These are phyloP conservation scores for Corythornis cristatus DNA, from an alignment of 2,113 vertebrate genomes.

Conservation along the genomic window DNA sequence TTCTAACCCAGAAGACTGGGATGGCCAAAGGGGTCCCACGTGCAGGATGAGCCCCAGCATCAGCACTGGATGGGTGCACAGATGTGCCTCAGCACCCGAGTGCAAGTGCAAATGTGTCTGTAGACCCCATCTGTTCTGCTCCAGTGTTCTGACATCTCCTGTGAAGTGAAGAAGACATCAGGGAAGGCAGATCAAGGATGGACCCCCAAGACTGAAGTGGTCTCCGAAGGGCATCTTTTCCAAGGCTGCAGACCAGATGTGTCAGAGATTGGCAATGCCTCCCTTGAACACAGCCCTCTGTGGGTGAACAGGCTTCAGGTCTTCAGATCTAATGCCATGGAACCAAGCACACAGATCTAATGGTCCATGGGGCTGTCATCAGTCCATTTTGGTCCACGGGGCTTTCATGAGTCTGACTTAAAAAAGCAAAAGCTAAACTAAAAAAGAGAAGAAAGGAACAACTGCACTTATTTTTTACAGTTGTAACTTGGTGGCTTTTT, in stretches of 20 bases:
- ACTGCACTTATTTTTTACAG: neutral
- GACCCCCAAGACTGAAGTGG: neutral
- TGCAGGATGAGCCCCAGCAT: too few species aligned
- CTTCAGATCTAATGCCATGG: neutral
- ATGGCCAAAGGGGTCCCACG: accelerated
- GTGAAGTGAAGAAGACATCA: neutral
- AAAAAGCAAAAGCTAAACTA: neutral
- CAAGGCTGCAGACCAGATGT: accelerated
- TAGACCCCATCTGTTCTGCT: neutral
- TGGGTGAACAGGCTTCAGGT: neutral
- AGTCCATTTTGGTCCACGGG: accelerated
- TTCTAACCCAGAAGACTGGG: neutral
- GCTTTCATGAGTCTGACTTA: neutral
- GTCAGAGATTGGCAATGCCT: neutral
- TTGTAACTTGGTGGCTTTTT: neutral
- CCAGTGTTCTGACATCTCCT: neutral
- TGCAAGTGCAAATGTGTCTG: accelerated
- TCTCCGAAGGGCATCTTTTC: neutral
- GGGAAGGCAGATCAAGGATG: neutral
- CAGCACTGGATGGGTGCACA: neutral
- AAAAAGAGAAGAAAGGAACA: neutral
- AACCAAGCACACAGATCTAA: neutral
- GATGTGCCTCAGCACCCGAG: accelerated
- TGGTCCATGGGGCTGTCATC: accelerated
- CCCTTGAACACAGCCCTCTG: accelerated